These are phyloP conservation scores for Meriones psammophilus DNA, from an alignment of 2,797 vertebrate species.

Conservation along the genomic window DNA sequence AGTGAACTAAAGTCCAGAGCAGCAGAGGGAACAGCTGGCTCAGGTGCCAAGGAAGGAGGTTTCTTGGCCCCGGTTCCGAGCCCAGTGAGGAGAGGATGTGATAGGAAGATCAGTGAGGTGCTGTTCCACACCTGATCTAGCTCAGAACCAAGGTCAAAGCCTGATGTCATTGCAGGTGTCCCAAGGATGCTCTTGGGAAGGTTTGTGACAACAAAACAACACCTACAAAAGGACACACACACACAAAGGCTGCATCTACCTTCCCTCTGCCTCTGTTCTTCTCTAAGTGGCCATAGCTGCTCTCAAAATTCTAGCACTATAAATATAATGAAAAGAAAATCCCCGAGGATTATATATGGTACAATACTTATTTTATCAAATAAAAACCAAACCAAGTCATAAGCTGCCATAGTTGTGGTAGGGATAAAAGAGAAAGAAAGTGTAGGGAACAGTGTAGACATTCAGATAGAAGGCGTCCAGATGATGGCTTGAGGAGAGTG, in stretches of 20 bases:
- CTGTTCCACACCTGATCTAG: fast-evolving
- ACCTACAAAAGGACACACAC: too few species aligned
- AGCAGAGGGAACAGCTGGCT: neutral
- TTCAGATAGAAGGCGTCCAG: neutral
- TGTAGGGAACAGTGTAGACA: neutral
- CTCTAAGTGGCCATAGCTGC: neutral
- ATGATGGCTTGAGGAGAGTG: neutral
- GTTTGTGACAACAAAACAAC: neutral
- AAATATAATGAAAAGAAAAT: neutral
- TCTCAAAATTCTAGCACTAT: neutral
- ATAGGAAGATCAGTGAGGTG: neutral
- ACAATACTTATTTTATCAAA: neutral
- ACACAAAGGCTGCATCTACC: neutral
- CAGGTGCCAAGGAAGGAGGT: neutral
- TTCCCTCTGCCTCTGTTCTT: neutral
- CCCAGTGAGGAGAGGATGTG: fast-evolving
- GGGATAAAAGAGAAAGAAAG: neutral
- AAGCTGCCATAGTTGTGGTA: neutral
- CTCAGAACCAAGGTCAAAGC: neutral
- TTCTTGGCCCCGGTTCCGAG: fast-evolving
- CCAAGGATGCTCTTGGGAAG: neutral
- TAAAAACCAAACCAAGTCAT: neutral
- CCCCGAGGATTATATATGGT: neutral
- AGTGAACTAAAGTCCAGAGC: neutral
- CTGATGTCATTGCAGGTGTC: neutral